Percentiles rank a stretch among this genome's conserved stretches.
These are phyloP conservation scores for Sylvietta virens DNA, from an alignment of 2,113 vertebrate genomes.

Conservation along the genomic window DNA sequence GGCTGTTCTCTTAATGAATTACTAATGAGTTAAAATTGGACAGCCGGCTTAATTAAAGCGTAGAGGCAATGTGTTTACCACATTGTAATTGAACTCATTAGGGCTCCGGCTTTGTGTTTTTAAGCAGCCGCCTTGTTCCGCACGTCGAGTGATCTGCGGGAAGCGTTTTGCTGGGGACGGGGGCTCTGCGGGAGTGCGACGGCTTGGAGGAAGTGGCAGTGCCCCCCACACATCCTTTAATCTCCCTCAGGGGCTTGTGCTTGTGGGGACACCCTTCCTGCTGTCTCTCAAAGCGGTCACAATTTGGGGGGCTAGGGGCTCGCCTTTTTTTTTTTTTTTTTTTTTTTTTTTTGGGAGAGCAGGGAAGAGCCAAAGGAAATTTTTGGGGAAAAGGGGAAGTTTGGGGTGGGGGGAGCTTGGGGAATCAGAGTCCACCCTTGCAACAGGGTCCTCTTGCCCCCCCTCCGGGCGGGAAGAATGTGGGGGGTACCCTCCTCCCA, in stretches of 20 bases:
- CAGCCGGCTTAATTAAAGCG: constrained; percentile 85
- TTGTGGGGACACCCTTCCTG: background rate
- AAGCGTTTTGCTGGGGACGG: background rate
- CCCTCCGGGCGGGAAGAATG: background rate
- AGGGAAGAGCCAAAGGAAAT: background rate
- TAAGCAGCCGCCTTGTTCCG: constrained; percentile 64
- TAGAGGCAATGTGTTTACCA: constrained; percentile 83
- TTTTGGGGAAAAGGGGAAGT: background rate
- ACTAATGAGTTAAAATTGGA: constrained; percentile 86
- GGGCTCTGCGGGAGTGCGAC: background rate
- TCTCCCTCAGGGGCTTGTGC: background rate
- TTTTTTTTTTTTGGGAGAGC: background rate
- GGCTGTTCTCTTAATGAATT: constrained; percentile 84
- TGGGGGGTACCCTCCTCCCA: background rate
- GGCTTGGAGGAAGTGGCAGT: background rate
- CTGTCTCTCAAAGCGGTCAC: background rate
- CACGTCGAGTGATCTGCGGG: constrained; percentile 32
- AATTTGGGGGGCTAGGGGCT: too few species aligned
- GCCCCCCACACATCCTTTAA: rapidly evolving
- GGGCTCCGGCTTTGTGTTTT: constrained; percentile 74
- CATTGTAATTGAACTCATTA: constrained; percentile 87
- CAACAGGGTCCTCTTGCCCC: background rate
- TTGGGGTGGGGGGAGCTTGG: background rate
- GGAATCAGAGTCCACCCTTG: background rate
- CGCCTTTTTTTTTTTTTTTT: background rate